Percentiles rank a stretch among this genome's conserved stretches.
Evolutionary conservation across 2,797 vertebrate genomes (phyloP).

Genomic region (Mus spretus): DNA sequence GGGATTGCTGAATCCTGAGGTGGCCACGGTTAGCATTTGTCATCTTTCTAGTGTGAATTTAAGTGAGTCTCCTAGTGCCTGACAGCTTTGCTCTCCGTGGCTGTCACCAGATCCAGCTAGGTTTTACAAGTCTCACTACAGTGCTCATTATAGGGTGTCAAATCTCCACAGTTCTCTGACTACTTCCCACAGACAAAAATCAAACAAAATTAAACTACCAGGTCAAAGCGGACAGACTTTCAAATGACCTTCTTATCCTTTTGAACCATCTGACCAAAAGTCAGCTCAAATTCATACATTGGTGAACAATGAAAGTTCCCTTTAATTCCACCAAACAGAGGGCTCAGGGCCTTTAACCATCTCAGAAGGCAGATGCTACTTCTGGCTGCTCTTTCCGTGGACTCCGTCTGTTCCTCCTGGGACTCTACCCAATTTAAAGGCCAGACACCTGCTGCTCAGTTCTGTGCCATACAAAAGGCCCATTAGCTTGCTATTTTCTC

Average conservation of each 20-base stretch:
- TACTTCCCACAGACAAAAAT: background rate
- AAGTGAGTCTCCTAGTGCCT: fast-evolving
- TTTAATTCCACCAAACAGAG: background rate
- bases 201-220: background rate
- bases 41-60: background rate
- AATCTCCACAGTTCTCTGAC: background rate
- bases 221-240: background rate
- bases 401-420: background rate
- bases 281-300: background rate
- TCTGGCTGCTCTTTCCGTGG: background rate
- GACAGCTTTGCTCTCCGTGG: background rate
- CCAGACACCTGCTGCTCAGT: background rate
- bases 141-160: background rate
- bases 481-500: background rate
- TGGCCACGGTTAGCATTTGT: background rate
- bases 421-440: background rate
- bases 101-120: background rate
- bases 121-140: background rate
- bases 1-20: background rate
- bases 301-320: background rate
- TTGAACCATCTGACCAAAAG: background rate
- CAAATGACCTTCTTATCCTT: background rate
- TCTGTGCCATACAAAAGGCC: background rate
- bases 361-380: background rate
- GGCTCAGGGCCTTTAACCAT: background rate